Evolutionary conservation across 2,113 vertebrate species (phyloP).

Genomic region (Arvicanthis niloticus): DNA sequence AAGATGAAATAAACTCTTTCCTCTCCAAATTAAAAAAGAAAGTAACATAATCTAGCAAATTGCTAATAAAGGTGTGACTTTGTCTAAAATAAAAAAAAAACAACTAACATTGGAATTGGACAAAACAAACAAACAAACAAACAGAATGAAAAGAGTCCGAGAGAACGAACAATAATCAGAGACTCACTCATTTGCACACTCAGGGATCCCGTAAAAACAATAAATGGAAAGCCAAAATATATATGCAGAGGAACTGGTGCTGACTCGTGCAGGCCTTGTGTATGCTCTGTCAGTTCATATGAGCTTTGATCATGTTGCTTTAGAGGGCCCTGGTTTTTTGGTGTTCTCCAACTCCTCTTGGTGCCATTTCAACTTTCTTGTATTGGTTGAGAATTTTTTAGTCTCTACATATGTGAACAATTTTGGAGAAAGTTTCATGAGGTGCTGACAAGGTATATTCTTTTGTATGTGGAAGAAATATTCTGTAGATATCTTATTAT

Average conservation of each 20-base stretch:
- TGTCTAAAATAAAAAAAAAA: no score
- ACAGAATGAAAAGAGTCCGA: neutral
- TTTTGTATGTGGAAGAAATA: neutral
- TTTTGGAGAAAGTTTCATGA: neutral
- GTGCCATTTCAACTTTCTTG: neutral
- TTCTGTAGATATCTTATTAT: neutral
- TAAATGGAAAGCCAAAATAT: neutral
- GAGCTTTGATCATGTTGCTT: neutral
- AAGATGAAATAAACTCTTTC: no score
- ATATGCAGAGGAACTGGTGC: neutral
- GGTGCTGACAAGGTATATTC: neutral
- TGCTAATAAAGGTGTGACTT: no score
- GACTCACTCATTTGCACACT: neutral
- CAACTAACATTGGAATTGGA: neutral
- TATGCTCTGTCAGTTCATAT: neutral
- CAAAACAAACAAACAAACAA: neutral
- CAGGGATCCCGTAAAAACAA: neutral
- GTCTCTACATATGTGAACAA: neutral
- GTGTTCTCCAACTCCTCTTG: neutral
- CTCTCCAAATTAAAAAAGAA: no score
- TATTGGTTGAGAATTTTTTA: neutral
- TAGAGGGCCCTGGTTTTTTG: neutral
- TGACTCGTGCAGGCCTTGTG: neutral
- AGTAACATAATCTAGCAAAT: no score
- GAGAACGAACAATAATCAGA: neutral